Percentiles rank a stretch among this genome's conserved stretches.
phyloP scores from a whole-genome alignment of 2,113 vertebrate genomes.

The Zonotrichia leucophrys region DNA sequence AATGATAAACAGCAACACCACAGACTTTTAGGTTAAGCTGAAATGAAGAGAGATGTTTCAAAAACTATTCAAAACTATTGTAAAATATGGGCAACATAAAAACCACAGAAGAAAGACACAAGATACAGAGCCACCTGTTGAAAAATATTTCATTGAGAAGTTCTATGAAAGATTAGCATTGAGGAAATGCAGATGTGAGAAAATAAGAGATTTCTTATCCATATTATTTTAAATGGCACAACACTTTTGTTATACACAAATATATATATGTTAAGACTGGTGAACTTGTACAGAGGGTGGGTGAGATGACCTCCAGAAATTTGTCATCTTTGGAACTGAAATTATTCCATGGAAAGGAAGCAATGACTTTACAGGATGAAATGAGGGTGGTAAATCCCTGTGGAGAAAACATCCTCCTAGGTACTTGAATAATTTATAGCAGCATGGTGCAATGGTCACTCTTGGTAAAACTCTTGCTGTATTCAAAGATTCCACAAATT shows the following conservation, averaged over 20 bases:
- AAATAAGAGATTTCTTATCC: neutral
- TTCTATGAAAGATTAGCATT: neutral
- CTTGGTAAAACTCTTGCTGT: neutral
- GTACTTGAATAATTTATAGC: slow-evolving; percentile 16
- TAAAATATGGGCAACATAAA: neutral
- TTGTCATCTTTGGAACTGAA: neutral
- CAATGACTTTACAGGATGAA: neutral
- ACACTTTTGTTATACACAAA: neutral
- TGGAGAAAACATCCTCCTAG: neutral
- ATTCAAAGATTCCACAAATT: neutral
- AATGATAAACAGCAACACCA: neutral
- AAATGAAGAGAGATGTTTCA: neutral
- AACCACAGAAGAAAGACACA: neutral
- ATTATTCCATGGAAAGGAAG: neutral
- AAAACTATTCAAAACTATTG: neutral
- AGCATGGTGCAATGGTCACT: slow-evolving; percentile 6
- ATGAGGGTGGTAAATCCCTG: neutral
- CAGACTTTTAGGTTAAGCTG: neutral
- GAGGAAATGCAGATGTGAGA: neutral
- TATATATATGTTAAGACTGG: neutral
- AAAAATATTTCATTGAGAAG: neutral
- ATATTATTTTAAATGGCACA: neutral
- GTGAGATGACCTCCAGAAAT: neutral
- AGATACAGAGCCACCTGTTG: neutral
- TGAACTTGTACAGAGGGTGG: neutral